Base-by-base conservation (phyloP, 2,113 vertebrate species). In the Heliornis fulica region DNA sequence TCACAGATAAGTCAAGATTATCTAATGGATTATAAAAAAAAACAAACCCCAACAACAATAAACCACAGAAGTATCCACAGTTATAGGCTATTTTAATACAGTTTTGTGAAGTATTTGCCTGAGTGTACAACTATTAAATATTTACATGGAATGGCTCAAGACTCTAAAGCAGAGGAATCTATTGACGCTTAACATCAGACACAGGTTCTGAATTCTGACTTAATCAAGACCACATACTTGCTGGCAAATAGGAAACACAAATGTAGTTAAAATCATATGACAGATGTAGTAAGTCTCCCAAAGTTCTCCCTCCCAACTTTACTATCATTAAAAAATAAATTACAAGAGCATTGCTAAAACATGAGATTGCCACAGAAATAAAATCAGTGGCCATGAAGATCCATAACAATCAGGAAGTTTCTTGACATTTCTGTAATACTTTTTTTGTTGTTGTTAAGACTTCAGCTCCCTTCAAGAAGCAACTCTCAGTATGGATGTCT, bases 371-470 rank as follows among this genome's bases (percentile, higher is more conserved):
- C 56, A 50, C 2, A 59, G 13, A 34, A 89, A 46, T 18, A 74
- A 4, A 7, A 72, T 54, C 19, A 22, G 61, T 26, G 15, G 43
- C 41, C 19, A 65, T 5, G 18, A 89, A 32, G 10, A 93, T 77
- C 11, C 7, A 34, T 50, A 92, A 74, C 28, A 53, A 45, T 36
- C 0, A 0, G 12, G 6, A 75, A 15, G 6, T 43, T 80, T 76
- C 71, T 64, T 72, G 22, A 51, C 4, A 70, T 29, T 91, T 80
- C 54, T 83, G 21, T 16, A 83, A 86, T 38, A 50, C 5, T 40
- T 2, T 43, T 18, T 41, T 46, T 54, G 29, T 16, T 36, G 34
- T 40, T 16, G 22, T 71, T 46, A 75, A n/a, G 9, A 71, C 34
- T 76, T 43, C 65, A 43, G 51, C 16, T 86, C 40, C 36, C 36